Evolutionary conservation across 2,113 vertebrate species (phyloP).

Genomic region (Nanorana parkeri): DNA sequence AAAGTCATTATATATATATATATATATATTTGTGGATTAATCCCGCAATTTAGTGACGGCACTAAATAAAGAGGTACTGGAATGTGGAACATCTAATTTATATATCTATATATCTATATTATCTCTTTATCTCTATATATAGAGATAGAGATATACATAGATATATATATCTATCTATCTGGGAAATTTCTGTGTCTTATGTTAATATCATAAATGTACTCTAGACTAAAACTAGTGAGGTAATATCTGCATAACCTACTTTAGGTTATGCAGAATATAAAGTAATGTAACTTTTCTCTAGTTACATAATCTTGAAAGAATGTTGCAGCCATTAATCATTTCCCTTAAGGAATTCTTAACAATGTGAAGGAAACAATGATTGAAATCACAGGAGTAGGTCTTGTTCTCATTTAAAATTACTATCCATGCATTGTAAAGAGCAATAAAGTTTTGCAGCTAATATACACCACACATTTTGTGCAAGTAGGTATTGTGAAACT

Average conservation of each 20-base stretch:
- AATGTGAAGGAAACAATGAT: slow-evolving; percentile 38
- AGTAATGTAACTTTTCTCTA: slow-evolving; percentile 21
- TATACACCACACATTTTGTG: neutral
- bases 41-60: no score
- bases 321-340: slow-evolving; percentile 40
- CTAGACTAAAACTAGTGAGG: neutral
- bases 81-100: no score
- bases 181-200: no score
- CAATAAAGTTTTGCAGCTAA: slow-evolving; percentile 3
- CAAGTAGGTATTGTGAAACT: neutral
- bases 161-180: no score
- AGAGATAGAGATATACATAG: no score
- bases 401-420: slow-evolving; percentile 45
- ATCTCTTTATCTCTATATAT: no score
- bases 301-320: slow-evolving; percentile 14
- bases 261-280: slow-evolving; percentile 32
- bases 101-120: no score
- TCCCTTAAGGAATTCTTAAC: slow-evolving; percentile 33
- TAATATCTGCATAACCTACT: slow-evolving; percentile 17
- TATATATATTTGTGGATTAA: no score
- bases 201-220: no score
- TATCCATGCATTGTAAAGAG: slow-evolving; percentile 31
- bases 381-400: slow-evolving; percentile 46
- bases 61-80: no score
- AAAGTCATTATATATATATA: no score